Conservation (phyloP, 2,113 vertebrate species). For the Planiliza haematocheilus region DNA sequence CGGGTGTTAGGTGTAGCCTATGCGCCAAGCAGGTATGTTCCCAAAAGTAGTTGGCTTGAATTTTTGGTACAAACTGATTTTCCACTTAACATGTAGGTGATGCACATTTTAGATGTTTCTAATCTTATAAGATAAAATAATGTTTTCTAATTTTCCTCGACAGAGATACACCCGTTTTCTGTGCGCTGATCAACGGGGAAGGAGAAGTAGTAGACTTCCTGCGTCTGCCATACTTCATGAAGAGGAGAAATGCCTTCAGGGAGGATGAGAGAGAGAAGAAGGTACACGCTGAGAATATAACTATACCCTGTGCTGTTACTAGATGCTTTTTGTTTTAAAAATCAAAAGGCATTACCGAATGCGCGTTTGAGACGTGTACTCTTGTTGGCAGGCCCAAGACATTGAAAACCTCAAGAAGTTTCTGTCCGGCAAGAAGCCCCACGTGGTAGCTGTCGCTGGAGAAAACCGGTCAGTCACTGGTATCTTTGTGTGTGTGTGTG, state of each 20-base stretch:
- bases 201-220: constrained; percentile 98
- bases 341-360: background rate
- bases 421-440: constrained; percentile 95
- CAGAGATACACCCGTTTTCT: constrained; percentile 98
- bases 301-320: background rate
- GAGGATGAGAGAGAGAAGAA: constrained; percentile 97
- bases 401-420: constrained; percentile 97
- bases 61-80: too few species aligned
- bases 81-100: too few species aligned
- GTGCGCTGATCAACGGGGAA: constrained; percentile 94
- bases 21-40: constrained; percentile 90
- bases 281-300: constrained; percentile 75
- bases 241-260: constrained; percentile 94
- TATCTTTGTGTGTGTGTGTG: background rate
- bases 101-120: too few species aligned
- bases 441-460: constrained; percentile 93
- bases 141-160: background rate
- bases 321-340: fast-evolving
- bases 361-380: background rate
- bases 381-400: constrained; percentile 87
- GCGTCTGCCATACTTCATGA: constrained; percentile 94
- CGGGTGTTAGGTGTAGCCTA: constrained; percentile 94
- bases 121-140: too few species aligned
- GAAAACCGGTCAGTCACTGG: constrained; percentile 89
- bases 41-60: too few species aligned